These are phyloP conservation scores for Heliangelus exortis DNA, from an alignment of 2,797 vertebrate genomes.

Conservation along the genomic window DNA sequence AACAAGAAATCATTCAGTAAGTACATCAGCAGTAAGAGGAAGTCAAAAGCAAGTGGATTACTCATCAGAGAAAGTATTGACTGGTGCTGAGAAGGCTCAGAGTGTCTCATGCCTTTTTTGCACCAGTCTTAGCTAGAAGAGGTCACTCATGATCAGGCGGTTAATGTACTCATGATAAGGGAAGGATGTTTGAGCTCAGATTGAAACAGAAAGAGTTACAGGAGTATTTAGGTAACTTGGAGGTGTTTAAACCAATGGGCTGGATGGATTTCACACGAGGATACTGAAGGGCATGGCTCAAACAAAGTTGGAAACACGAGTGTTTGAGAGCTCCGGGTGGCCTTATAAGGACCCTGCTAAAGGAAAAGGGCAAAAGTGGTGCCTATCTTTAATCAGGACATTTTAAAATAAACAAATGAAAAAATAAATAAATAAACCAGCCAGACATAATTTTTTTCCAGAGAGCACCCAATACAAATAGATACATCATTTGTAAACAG, in stretches of 20 bases:
- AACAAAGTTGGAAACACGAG: fast-evolving
- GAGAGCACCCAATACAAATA: background rate
- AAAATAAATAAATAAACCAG: background rate
- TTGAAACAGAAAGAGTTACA: background rate
- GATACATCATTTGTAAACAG: background rate
- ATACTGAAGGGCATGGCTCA: background rate
- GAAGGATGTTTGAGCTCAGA: background rate
- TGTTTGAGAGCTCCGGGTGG: background rate
- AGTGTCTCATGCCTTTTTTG: background rate
- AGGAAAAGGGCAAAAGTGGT: background rate
- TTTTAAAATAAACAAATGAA: background rate
- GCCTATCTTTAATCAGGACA: background rate
- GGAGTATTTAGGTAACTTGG: background rate
- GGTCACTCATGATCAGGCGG: background rate
- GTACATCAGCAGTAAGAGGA: background rate
- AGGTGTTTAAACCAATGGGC: background rate
- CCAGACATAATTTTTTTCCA: background rate
- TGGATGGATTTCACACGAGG: background rate
- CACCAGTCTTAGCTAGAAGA: background rate
- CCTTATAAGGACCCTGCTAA: background rate
- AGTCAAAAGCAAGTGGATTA: constrained; percentile 18
- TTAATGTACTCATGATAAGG: background rate
- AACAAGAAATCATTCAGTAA: background rate
- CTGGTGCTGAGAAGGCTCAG: background rate
- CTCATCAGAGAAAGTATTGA: constrained; percentile 6